Percentiles rank a stretch among this genome's conserved stretches.
Evolutionary conservation across 2,888 invertebrate species (phyloP).

Genomic region (Hirtodrosophila trivittata): DNA sequence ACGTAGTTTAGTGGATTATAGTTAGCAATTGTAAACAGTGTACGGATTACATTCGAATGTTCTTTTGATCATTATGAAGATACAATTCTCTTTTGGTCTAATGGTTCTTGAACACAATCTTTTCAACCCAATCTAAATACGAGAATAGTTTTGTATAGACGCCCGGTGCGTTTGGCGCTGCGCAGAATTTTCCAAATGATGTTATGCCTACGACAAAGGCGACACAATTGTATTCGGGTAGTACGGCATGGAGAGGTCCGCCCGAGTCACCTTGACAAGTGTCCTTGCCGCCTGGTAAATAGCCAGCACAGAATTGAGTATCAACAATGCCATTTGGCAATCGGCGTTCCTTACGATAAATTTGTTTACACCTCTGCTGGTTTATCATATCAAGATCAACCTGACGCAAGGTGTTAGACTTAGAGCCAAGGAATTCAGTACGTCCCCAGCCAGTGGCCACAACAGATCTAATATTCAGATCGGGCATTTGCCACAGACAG

Average conservation of each 20-base stretch:
- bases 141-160: constrained; percentile 81
- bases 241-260: constrained; percentile 81
- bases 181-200: constrained; percentile 83
- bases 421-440: constrained; percentile 77
- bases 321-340: constrained; percentile 82
- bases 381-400: constrained; percentile 81
- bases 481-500: constrained; percentile 82
- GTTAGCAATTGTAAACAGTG: too few species aligned
- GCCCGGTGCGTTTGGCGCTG: constrained; percentile 80
- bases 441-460: constrained; percentile 84
- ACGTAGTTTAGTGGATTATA: too few species aligned
- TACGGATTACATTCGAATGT: too few species aligned
- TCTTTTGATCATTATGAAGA: too few species aligned
- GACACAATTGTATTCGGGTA: constrained; percentile 81
- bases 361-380: constrained; percentile 73
- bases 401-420: constrained; percentile 82
- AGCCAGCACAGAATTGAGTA: constrained; percentile 84
- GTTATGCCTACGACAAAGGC: constrained; percentile 83
- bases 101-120: constrained; percentile 73
- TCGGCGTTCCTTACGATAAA: constrained; percentile 78
- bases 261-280: constrained; percentile 84
- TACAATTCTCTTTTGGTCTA: constrained; percentile 12
- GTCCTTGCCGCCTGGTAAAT: constrained; percentile 82
- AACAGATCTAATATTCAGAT: constrained; percentile 62
- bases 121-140: constrained; percentile 83